Base-by-base conservation (phyloP, 2,888 invertebrate species). In the Eupithecia inturbata region DNA sequence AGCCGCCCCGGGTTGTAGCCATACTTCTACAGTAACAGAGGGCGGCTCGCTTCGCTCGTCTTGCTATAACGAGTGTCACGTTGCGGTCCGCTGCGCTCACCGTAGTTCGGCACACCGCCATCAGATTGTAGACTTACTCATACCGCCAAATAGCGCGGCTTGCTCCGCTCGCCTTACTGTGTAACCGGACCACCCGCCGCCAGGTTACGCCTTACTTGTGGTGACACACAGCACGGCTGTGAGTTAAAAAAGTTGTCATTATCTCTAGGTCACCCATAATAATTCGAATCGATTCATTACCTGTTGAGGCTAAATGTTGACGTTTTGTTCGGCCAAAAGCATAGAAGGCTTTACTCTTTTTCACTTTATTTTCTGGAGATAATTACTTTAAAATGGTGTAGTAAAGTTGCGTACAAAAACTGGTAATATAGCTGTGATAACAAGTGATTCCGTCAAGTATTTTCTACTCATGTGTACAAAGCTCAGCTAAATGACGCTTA, bases 401-500 rank as follows among this genome's bases (percentile, higher is more conserved):
- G 22, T 53, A 22, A 49, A 22, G 12, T 57, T 57, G 57, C 12
- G 3, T 57, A 57, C 57, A 26, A 57, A 57, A 62, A 31, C 31
- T 19, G 19, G 28, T 60, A 60, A 28, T 60, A 28, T 60, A 60
- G 5, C 60, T 16, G 6, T 60, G 19, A 62, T 31, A 3, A 31
- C 19, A 31, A 31, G 16, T 31, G 6, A 19, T 60, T 26, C 14
- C 2, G 26, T 14, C 14, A 60, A 26, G 36, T 57, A 53, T 53
- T 57, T 49, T 36, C 33, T 49, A 63, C 53, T 67, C 45, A 57
- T 68, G 62, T 69, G 71, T 71, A 72, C 69, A 72, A 26, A 62
- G 67, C 75, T 68, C 45, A 75, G 72, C 70, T 70, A 72, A 41
- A 33, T 19, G 67, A 67, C 68, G 75, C 75, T 71, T 73, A 64